A percentile compares a stretch with the other conserved stretches of the same genome.
Conservation (phyloP, 2,888 invertebrate species). For the Cistogaster globosa region DNA sequence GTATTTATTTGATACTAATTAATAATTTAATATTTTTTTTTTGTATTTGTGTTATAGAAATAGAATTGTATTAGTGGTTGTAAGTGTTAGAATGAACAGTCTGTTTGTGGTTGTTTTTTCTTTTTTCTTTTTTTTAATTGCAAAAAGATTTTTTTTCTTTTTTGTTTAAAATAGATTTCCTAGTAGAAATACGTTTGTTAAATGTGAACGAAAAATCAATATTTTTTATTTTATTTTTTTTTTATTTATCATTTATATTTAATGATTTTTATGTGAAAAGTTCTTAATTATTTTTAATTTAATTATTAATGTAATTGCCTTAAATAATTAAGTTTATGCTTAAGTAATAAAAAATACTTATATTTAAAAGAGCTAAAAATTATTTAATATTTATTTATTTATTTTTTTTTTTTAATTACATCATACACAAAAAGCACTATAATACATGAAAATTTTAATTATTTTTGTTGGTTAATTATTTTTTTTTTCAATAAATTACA, state of each 20-base stretch:
- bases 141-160: neutral
- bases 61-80: neutral
- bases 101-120: neutral
- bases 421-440: constrained; percentile 59
- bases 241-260: constrained; percentile 30
- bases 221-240: neutral
- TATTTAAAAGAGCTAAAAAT: constrained; percentile 34
- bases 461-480: neutral
- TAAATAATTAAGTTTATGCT: constrained; percentile 41
- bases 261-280: constrained; percentile 24
- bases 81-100: constrained; percentile 21
- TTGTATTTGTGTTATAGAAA: constrained; percentile 8
- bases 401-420: constrained; percentile 32
- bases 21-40: constrained; percentile 44
- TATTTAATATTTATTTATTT: constrained; percentile 62
- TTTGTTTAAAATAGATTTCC: constrained; percentile 55
- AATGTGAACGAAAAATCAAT: constrained; percentile 19
- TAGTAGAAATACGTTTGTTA: constrained; percentile 52
- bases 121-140: neutral
- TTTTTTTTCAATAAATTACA: constrained; percentile 42
- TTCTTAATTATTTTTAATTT: constrained; percentile 1
- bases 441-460: constrained; percentile 24
- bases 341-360: constrained; percentile 56
- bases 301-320: constrained; percentile 15
- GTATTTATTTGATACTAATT: constrained; percentile 69